A percentile compares a stretch with the other conserved stretches of the same genome.
Evolutionary conservation across 2,888 invertebrate genomes (phyloP).

Genomic region (Pseudanteris insignis): DNA sequence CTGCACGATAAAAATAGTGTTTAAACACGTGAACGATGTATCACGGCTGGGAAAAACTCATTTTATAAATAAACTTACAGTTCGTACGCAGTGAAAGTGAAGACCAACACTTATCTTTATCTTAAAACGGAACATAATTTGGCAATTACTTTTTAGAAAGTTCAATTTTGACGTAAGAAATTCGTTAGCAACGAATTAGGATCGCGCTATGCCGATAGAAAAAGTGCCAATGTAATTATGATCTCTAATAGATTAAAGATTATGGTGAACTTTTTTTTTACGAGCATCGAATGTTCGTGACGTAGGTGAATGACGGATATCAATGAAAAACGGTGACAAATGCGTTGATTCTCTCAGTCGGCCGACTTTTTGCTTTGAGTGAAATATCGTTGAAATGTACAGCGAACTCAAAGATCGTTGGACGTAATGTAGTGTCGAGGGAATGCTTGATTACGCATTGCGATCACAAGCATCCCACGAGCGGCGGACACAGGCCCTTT

Average conservation of each 20-base stretch:
- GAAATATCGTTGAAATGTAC: conserved; percentile 16
- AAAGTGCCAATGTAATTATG: too few species aligned
- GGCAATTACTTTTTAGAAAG: conserved; percentile 38
- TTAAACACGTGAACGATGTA: too few species aligned
- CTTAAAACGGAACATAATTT: conserved; percentile 18
- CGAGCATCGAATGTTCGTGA: too few species aligned
- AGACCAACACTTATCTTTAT: conserved; percentile 4
- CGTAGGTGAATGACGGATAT: too few species aligned
- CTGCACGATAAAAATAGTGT: too few species aligned
- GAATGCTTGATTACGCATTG: conserved; percentile 44
- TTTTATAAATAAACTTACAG: conserved; percentile 1
- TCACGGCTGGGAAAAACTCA: too few species aligned
- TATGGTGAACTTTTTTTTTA: too few species aligned
- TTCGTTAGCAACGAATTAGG: too few species aligned
- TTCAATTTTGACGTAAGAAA: conserved; percentile 9
- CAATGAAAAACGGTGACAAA: too few species aligned
- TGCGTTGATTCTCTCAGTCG: conserved; percentile 15
- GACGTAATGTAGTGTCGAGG: conserved; percentile 31
- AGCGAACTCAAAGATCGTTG: conserved; percentile 21
- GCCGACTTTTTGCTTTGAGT: conserved; percentile 5
- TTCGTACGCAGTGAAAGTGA: conserved; percentile 12
- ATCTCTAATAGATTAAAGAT: too few species aligned
- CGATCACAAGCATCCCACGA: conserved; percentile 48
- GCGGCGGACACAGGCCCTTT: conserved; percentile 45
- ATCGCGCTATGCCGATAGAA: too few species aligned